Evolutionary conservation across 2,797 vertebrate genomes (phyloP), one percentile per base, ranked within the genome.

Genomic region (Atherinosoma microstoma): DNA sequence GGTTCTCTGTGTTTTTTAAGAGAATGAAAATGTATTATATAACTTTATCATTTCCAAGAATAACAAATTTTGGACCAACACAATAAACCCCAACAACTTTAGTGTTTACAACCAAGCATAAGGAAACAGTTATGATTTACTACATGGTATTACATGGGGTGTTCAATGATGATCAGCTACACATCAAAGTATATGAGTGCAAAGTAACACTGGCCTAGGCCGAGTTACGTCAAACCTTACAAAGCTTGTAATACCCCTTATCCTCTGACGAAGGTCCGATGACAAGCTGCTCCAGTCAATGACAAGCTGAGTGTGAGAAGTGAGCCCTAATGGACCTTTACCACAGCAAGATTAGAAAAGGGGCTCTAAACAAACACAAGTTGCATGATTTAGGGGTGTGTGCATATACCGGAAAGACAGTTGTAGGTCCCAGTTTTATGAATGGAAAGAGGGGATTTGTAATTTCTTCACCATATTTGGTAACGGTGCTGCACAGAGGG

Each of bases 241-340:
- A 94, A 93, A 94, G 93, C 93, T 93, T 89, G 90, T 94, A 95
- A 95, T 94, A 91, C 92, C 87, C 81, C 89, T 94, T 92, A 95
- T 94, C 94, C 92, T 93, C 92, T 94, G 94, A 94, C 89, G 92
- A 93, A 94, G 91, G 91, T 94, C 91, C 89, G 90, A 93, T 91
- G 94, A 94, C 92, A 94, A 94, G 93, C 93, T 82, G 86, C 91
- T 89, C 84, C 82, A 84, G 87, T 94, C 93, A 93, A 92, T 92
- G 92, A 93, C 91, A 87, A 93, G 88, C 86, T 62, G 80, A 80
- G 87, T 84, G 83, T 86, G 90, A 85, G 71, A 87, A 79, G 84
- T 78, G 87, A 84, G 87, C 70, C 75, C 57, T 71, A 77, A 69
- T 84, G 75, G 70, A 83, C 83, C 75, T 86, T 84, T 74, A 85